Percentiles rank a stretch among this genome's conserved stretches.
Conservation (phyloP, 2,888 invertebrate species). For the Neoaliturus tenellus region DNA sequence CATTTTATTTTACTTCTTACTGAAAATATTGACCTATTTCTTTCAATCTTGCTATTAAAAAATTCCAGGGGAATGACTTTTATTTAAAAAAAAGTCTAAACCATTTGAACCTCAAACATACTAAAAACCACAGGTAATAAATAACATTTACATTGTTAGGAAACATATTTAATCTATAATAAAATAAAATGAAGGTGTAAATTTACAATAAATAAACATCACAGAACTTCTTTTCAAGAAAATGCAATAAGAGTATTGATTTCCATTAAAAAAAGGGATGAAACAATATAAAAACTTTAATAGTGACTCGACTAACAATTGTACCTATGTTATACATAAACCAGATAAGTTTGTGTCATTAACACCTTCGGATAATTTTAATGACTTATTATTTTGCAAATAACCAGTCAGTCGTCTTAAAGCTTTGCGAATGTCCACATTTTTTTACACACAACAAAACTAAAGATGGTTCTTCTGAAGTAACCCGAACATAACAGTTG, state of each 20-base stretch:
- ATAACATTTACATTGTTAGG: slow-evolving; percentile 32
- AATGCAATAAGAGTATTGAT: neutral
- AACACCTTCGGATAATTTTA: neutral
- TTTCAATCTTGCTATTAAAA: too few relatives aligned
- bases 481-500: neutral
- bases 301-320: slow-evolving; percentile 14
- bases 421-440: neutral
- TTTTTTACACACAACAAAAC: slow-evolving; percentile 11
- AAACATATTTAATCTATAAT: slow-evolving; percentile 44
- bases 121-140: too few relatives aligned
- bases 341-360: neutral
- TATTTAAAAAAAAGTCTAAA: too few relatives aligned
- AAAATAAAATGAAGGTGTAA: slow-evolving; percentile 17
- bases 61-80: too few relatives aligned
- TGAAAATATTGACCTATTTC: too few relatives aligned
- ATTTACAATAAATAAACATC: slow-evolving; percentile 52
- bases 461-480: neutral
- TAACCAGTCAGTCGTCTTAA: neutral
- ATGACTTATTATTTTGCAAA: slow-evolving; percentile 21
- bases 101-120: too few relatives aligned
- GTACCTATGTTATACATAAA: neutral
- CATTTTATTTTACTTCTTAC: too few relatives aligned
- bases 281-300: slow-evolving; percentile 9
- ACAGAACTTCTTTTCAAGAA: slow-evolving; percentile 45
- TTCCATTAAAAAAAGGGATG: neutral